These are phyloP conservation scores for Oopsacas minuta DNA, from an alignment of 37 sponge, comb jelly and placozoan species.

Conservation along the genomic window DNA sequence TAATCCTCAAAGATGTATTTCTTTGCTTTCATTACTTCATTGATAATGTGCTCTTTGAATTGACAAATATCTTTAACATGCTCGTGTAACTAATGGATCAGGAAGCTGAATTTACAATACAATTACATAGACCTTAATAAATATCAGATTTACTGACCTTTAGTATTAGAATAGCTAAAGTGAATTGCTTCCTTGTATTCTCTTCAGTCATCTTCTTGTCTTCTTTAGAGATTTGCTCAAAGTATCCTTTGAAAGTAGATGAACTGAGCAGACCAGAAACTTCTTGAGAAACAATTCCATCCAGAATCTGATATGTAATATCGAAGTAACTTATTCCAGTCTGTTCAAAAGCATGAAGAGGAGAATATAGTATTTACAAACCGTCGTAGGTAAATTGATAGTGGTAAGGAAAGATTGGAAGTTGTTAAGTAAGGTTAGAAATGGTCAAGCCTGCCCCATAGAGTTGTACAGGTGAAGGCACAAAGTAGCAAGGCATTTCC, in stretches of 20 bases:
- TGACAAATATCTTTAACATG: neutral
- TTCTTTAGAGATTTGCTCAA: neutral
- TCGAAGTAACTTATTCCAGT: neutral
- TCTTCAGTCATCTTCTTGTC: neutral
- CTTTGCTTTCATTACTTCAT: neutral
- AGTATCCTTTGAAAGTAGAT: neutral
- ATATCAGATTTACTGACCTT: no score
- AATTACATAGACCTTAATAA: no score
- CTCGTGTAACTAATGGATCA: neutral
- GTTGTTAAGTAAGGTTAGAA: no score
- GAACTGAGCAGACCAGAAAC: neutral
- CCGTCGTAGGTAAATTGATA: no score
- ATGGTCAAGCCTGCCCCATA: no score
- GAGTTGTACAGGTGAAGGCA: no score
- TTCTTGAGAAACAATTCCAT: neutral
- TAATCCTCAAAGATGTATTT: neutral
- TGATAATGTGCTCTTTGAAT: neutral
- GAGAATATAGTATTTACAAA: no score
- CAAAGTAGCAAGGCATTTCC: no score
- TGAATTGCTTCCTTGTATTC: neutral
- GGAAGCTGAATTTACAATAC: no score
- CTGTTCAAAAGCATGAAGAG: no score
- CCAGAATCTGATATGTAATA: neutral
- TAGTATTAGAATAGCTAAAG: neutral
- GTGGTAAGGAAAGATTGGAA: no score